phyloP scores from a whole-genome alignment of 2,797 vertebrate species.

The Gadopsis bispinosus region DNA sequence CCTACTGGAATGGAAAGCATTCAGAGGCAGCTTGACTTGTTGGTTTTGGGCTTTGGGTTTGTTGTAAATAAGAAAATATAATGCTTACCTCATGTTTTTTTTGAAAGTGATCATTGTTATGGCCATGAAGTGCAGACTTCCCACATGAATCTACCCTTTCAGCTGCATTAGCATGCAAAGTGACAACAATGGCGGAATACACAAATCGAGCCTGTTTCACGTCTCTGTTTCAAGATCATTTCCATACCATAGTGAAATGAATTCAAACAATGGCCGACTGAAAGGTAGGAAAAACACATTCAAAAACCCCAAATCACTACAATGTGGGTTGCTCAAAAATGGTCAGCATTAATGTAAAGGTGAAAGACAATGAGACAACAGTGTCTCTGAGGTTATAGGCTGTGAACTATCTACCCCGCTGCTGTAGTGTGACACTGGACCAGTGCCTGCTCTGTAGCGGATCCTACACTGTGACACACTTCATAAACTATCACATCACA shows the following conservation, averaged over 20 bases:
- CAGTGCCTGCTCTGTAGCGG: neutral
- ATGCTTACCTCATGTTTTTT: neutral
- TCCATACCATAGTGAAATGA: neutral
- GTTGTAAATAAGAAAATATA: neutral
- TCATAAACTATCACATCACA: neutral
- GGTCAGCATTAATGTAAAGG: neutral
- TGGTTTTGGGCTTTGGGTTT: neutral
- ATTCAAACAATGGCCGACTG: neutral
- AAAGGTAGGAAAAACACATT: neutral
- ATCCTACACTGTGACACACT: neutral
- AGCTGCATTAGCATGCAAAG: conserved; percentile 6
- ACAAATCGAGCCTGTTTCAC: conserved; percentile 16
- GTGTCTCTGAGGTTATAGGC: neutral
- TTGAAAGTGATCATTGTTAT: neutral
- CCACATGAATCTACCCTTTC: neutral
- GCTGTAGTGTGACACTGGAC: neutral
- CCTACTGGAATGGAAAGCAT: neutral
- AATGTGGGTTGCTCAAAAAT: neutral
- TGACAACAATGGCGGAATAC: conserved; percentile 6
- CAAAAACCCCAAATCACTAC: neutral
- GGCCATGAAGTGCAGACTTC: neutral
- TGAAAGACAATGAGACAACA: neutral
- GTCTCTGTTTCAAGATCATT: conserved; percentile 14
- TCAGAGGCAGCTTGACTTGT: neutral
- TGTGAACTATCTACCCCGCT: neutral